A percentile compares a stretch with the other conserved stretches of the same genome.
Evolutionary conservation across 2,113 vertebrate genomes (phyloP).

Genomic region (Indri indri): DNA sequence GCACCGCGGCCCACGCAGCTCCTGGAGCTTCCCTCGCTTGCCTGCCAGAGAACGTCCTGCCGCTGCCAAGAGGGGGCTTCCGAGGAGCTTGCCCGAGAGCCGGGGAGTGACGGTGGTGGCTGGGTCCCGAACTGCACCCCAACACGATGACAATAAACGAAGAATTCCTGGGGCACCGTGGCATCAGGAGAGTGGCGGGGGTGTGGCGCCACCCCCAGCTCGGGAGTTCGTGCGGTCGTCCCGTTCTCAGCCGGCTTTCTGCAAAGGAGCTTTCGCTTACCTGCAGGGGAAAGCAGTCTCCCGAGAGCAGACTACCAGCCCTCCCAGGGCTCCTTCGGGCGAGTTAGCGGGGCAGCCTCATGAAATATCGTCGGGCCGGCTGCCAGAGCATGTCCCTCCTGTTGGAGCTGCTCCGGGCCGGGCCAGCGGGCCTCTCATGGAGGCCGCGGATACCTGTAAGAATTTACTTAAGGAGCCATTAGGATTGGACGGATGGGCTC

Average conservation of each 20-base stretch:
- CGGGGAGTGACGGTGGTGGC: fast-evolving
- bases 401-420: fast-evolving
- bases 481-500: not conserved
- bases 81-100: too few species aligned
- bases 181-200: fast-evolving
- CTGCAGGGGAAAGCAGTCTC: not conserved
- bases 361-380: not conserved
- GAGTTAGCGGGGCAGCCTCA: not conserved
- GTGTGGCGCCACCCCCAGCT: fast-evolving
- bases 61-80: not conserved
- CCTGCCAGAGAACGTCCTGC: too few species aligned
- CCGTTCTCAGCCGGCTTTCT: not conserved
- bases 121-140: fast-evolving
- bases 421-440: fast-evolving
- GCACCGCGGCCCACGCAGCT: too few species aligned
- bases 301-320: fast-evolving
- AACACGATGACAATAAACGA: fast-evolving
- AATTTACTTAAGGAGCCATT: not conserved
- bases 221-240: fast-evolving
- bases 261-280: not conserved
- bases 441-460: not conserved
- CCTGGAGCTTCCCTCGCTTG: not conserved
- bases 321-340: not conserved
- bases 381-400: not conserved
- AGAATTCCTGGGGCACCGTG: fast-evolving